These are phyloP conservation scores for Oophaga sylvatica DNA, from an alignment of 2,797 vertebrate genomes.

Conservation along the genomic window DNA sequence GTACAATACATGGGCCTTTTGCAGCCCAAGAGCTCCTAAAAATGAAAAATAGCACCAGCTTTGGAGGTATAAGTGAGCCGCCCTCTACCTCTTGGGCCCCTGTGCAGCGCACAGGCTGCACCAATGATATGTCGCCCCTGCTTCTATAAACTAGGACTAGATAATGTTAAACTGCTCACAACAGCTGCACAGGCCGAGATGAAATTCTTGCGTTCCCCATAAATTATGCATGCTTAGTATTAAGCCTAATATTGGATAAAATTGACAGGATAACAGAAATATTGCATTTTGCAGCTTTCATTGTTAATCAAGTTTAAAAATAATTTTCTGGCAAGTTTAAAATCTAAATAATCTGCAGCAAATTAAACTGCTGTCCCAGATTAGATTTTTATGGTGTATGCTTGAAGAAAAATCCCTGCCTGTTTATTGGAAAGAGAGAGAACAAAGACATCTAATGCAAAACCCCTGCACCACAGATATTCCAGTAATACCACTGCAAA, in stretches of 20 bases:
- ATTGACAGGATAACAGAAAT: neutral
- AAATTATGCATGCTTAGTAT: slow-evolving; percentile 8
- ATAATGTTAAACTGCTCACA: neutral
- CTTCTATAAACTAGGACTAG: neutral
- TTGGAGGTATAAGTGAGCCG: too few relatives aligned
- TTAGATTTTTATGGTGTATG: neutral
- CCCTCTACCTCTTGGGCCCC: too few relatives aligned
- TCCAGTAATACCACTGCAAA: neutral
- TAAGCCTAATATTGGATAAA: slow-evolving; percentile 3
- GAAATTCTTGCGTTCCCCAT: neutral
- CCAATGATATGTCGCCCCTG: neutral
- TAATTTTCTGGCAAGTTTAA: neutral
- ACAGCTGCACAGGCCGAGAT: neutral
- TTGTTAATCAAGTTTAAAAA: slow-evolving; percentile 15
- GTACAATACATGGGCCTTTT: too few relatives aligned
- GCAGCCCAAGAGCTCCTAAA: too few relatives aligned
- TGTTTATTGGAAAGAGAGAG: neutral
- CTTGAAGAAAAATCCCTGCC: neutral
- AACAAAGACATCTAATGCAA: neutral
- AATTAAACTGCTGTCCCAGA: slow-evolving; percentile 2
- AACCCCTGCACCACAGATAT: neutral
- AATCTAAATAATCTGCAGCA: slow-evolving; percentile 10
- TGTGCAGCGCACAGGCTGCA: too few relatives aligned
- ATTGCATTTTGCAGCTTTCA: neutral
- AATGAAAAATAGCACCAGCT: too few relatives aligned